Conservation (phyloP, 2,797 vertebrate genomes). For the Gadopsis bispinosus region DNA sequence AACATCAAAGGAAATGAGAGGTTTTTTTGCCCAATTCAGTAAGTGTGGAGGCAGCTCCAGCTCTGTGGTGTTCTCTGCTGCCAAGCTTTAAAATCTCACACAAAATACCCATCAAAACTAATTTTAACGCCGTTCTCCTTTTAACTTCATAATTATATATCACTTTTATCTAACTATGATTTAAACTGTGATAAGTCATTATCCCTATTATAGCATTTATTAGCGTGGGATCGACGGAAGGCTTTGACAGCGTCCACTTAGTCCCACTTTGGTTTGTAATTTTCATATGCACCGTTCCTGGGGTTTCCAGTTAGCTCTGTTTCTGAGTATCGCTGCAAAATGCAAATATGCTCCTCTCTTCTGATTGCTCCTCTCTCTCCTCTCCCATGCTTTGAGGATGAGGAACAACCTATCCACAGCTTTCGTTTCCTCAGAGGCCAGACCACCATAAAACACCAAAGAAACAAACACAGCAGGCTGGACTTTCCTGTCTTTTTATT, state of each 20-base stretch:
- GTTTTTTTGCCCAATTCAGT: not conserved
- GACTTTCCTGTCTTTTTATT: constrained; percentile 81
- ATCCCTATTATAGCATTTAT: not conserved
- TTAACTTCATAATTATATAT: not conserved
- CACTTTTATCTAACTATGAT: not conserved
- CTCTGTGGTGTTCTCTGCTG: constrained; percentile 7
- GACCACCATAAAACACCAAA: constrained; percentile 72
- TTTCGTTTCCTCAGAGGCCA: constrained; percentile 46
- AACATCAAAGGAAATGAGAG: fast-evolving
- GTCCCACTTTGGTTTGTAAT: constrained; percentile 43
- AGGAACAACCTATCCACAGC: constrained; percentile 51
- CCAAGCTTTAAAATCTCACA: not conserved
- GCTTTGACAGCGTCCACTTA: not conserved
- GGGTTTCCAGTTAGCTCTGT: constrained; percentile 22
- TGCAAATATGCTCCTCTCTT: constrained; percentile 48
- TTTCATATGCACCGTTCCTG: constrained; percentile 14
- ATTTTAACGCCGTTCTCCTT: not conserved
- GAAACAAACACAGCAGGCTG: constrained; percentile 74
- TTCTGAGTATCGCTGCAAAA: constrained; percentile 57
- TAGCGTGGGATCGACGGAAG: constrained; percentile 32
- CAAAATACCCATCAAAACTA: not conserved
- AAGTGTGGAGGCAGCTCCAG: not conserved
- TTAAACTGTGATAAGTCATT: not conserved
- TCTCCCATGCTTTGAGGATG: constrained; percentile 25
- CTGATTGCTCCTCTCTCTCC: not conserved